Evolutionary conservation across 2,113 vertebrate genomes (phyloP), one percentile per base, ranked within the genome.

Genomic region (Chamaea fasciata): DNA sequence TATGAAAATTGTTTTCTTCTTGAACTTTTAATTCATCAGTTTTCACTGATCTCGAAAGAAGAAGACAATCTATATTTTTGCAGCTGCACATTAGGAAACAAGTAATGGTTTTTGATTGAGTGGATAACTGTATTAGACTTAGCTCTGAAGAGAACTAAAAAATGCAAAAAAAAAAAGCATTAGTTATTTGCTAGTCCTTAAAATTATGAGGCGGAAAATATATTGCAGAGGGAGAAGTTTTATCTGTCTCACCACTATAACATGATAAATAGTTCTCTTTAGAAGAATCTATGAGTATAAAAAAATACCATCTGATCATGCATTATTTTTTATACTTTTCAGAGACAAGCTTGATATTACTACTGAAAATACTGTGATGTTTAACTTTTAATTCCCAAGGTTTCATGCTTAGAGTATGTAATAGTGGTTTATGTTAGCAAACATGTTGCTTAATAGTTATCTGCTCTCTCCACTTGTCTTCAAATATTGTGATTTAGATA

Each of bases 401-500:
- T 70, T 50, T 71, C 17, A n/a, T n/a, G 91, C 87, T 97, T 91
- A 97, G 95, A 95, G 82, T 95, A 95, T 97, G 96, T 97, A 98
- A 96, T 96, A 97, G 95, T 88, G 97, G 97, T 98, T 97, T 98
- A 96, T 92, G 96, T 89, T 96, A 98, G 93, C 97, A 98, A 98
- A 98, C 97, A 97, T 96, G 94, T 89, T 88, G 65, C 98, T 98
- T 98, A 98, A 98, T 97, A 98, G 98, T 98, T 98, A 98, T 98
- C 98, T 98, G 98, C 98, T 97, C 97, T 96, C 98, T 98, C 97
- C 98, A 98, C 98, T 98, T 97, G 98, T 98, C 98, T 98, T 98
- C 98, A 98, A 98, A 98, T 98, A 98, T 97, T 98, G 97, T 99
- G 98, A 98, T 99, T 99, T 98, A 98, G 98, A 98, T 97, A 98